Evolutionary conservation across 2,113 vertebrate species (phyloP).

Genomic region (Coptodon rendalli): DNA sequence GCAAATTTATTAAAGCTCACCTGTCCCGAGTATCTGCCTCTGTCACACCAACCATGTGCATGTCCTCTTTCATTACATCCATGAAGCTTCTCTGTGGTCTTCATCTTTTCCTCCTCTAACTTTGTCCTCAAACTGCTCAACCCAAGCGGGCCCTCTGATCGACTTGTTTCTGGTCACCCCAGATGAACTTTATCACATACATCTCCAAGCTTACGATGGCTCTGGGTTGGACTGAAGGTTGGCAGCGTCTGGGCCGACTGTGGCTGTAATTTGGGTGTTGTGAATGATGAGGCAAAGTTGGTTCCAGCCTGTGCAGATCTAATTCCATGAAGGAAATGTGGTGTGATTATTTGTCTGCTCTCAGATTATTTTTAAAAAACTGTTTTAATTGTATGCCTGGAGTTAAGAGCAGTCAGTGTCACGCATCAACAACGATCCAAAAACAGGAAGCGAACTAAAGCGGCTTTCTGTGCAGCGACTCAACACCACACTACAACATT

Average conservation of each 20-base stretch:
- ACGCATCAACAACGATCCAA: accelerated
- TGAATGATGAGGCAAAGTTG: neutral
- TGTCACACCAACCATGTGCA: neutral
- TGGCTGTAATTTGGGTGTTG: neutral
- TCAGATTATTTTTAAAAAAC: neutral
- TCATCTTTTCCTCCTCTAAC: neutral
- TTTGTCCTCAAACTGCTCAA: neutral
- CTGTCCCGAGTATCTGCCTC: neutral
- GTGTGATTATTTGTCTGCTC: neutral
- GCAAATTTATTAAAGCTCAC: neutral
- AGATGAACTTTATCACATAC: neutral
- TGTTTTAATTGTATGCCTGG: neutral
- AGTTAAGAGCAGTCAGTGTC: neutral
- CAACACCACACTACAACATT: neutral
- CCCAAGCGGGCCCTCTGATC: neutral
- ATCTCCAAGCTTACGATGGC: neutral
- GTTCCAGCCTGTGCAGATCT: neutral
- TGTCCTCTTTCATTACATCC: neutral
- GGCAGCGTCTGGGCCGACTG: neutral
- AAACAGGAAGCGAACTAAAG: neutral
- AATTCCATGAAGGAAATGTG: neutral
- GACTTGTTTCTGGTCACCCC: neutral
- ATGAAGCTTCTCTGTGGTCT: neutral
- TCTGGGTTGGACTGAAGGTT: neutral
- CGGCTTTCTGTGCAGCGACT: neutral